A percentile compares a stretch with the other conserved stretches of the same genome.
Conservation (phyloP, 1,140 invertebrate species). For the Dufourea novaeangliae region DNA sequence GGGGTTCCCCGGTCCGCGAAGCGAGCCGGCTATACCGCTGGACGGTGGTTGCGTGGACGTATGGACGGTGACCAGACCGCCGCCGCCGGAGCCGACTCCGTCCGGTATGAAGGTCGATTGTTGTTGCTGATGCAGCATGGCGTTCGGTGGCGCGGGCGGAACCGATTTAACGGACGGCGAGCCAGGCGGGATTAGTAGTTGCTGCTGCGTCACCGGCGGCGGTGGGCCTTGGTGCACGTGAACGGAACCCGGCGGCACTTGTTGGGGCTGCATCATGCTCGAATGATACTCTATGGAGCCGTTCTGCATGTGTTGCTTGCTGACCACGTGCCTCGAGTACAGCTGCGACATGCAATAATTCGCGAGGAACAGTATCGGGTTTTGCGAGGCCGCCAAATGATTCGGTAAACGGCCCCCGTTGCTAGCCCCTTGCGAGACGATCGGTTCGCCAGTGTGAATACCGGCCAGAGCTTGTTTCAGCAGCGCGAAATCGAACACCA, state of each 20-base stretch:
- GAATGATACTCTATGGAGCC: conserved; percentile 83
- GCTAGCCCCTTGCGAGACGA: conserved; percentile 74
- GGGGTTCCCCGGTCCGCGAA: conserved; percentile 78
- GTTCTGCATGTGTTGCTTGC: conserved; percentile 83
- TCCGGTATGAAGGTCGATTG: conserved; percentile 75
- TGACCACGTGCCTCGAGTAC: conserved; percentile 86
- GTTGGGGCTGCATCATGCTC: conserved; percentile 69
- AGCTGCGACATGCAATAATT: conserved; percentile 89
- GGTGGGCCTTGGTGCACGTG: conserved; percentile 72
- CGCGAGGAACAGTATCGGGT: conserved; percentile 87
- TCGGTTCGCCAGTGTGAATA: conserved; percentile 83
- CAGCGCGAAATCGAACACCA: conserved; percentile 85
- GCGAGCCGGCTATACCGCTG: conserved; percentile 65
- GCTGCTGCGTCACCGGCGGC: conserved; percentile 66
- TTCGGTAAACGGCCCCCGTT: conserved; percentile 79
- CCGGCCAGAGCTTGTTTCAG: conserved; percentile 85
- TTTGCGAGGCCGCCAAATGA: conserved; percentile 78
- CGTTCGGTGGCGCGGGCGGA: conserved; percentile 71
- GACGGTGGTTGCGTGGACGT: conserved; percentile 79
- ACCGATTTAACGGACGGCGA: conserved; percentile 76
- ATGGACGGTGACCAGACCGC: conserved; percentile 78
- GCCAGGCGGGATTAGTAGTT: conserved; percentile 77
- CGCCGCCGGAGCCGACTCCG: conserved; percentile 66
- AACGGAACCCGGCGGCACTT: conserved; percentile 70
- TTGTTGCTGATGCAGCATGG: conserved; percentile 77